Evolutionary conservation across 2,888 invertebrate species (phyloP), one percentile per base, ranked within the genome.

Genomic region (Acrocyrtus sp.): DNA sequence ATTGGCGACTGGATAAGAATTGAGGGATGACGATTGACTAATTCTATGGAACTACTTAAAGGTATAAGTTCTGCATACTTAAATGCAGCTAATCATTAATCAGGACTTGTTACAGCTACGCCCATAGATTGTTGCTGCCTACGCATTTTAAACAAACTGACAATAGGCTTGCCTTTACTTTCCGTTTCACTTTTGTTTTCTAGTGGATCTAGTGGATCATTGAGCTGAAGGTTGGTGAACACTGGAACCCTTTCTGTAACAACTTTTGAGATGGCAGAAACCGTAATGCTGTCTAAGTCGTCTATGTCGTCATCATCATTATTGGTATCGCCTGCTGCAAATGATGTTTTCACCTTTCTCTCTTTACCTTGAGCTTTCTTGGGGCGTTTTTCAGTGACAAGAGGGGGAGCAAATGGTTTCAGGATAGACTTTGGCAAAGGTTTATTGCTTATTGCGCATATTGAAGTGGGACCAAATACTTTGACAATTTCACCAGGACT

Each of bases 401-500:
- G 62, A 34, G 67, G 67, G 5, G 58, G 53, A 34, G 51, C 61
- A 39, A 17, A 67, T 1, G 75, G 72, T 48, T 75, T 75, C 24
- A 75, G 34, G 17, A 75, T 75, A 21, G 75, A 75, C 43, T 72
- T 75, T 29, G 72, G 63, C 34, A 53, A 53, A 12, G 57, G 56
- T 27, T 72, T 75, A 67, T 67, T 70, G 41, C 63, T 70, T 4
- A 72, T 72, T 1, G 75, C 70, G 3, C 51, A 61, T n/a, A 75
- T 39, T 0, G 75, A 72, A 41, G 75, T 72, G 27, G 75, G 75
- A 22, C 74, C 75, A 63, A 77, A 77, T 34, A 66, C 58, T 50
- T 74, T 75, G 4, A 66, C 69, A 61, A 77, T 75, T 50, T 77
- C 69, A 39, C 77, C 73, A 3, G 77, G 77, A 72, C 61, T 66